phyloP scores from a whole-genome alignment of 2,797 vertebrate genomes.

The Valencia hispanica region DNA sequence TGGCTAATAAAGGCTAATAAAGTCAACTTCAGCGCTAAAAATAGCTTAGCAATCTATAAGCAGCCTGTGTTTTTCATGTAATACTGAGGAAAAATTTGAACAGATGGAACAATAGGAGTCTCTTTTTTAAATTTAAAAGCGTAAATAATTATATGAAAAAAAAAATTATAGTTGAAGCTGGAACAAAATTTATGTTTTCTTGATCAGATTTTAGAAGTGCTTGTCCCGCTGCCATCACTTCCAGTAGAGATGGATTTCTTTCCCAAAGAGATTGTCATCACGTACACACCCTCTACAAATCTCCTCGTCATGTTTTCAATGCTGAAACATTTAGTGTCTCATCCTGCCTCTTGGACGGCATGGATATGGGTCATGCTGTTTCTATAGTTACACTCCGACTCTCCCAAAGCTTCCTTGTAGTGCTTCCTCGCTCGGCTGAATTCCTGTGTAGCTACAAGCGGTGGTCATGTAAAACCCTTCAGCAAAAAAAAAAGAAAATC shows the following conservation, averaged over 20 bases:
- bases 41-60: not conserved
- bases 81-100: not conserved
- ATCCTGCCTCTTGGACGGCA: constrained; percentile 51
- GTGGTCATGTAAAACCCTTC: constrained; percentile 16
- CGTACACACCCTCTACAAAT: constrained; percentile 33
- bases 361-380: constrained; percentile 74
- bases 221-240: not conserved
- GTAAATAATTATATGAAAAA: not conserved
- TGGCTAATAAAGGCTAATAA: not conserved
- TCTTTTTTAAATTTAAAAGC: not conserved
- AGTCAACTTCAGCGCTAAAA: not conserved
- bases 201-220: not conserved
- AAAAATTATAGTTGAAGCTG: not conserved
- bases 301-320: constrained; percentile 26
- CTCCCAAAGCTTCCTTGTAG: constrained; percentile 50
- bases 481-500: not conserved
- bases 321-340: constrained; percentile 59
- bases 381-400: constrained; percentile 67
- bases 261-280: constrained; percentile 19
- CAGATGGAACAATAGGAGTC: not conserved
- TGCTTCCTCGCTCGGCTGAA: constrained; percentile 32
- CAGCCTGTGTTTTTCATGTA: not conserved
- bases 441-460: constrained; percentile 12
- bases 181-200: not conserved
- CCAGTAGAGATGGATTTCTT: not conserved